phyloP scores from a whole-genome alignment of 2,888 invertebrate species.

The Ctena decussata region DNA sequence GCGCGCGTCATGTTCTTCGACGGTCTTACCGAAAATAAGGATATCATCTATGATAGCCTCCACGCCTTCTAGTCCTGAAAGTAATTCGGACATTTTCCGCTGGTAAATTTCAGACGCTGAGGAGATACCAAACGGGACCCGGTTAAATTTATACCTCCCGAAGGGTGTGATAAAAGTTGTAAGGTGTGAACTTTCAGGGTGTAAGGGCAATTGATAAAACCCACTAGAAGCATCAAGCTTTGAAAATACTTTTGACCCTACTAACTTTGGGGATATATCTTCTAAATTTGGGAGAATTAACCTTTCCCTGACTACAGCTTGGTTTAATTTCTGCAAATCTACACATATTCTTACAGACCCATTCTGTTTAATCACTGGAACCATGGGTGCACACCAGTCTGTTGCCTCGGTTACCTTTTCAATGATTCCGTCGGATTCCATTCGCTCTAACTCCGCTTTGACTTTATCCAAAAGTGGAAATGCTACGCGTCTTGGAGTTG shows the following conservation, averaged over 20 bases:
- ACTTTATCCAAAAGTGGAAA: slow-evolving; percentile 34
- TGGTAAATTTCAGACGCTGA: slow-evolving; percentile 53
- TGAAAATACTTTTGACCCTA: slow-evolving; percentile 46
- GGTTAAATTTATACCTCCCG: slow-evolving; percentile 41
- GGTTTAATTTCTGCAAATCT: slow-evolving; percentile 58
- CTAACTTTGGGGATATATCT: slow-evolving; percentile 46
- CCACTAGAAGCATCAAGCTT: slow-evolving; percentile 58
- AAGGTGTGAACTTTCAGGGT: slow-evolving; percentile 37
- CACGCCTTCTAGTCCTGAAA: slow-evolving; percentile 35
- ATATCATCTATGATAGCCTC: slow-evolving; percentile 61
- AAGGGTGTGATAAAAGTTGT: slow-evolving; percentile 57
- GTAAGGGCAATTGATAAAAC: slow-evolving; percentile 57
- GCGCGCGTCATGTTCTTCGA: slow-evolving; percentile 44
- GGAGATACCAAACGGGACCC: slow-evolving; percentile 54
- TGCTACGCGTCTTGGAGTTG: slow-evolving; percentile 30
- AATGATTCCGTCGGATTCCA: not conserved
- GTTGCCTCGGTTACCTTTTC: slow-evolving; percentile 40
- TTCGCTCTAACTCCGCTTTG: slow-evolving; percentile 30
- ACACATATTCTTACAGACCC: slow-evolving; percentile 55
- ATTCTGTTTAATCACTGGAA: slow-evolving; percentile 49
- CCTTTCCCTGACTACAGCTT: slow-evolving; percentile 53
- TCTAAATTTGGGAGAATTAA: slow-evolving; percentile 55
- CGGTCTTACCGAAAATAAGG: slow-evolving; percentile 42
- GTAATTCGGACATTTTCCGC: slow-evolving; percentile 37
- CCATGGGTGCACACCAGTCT: slow-evolving; percentile 56